A percentile compares a stretch with the other conserved stretches of the same genome.
phyloP scores from a whole-genome alignment of 1,140 invertebrate genomes.

The Arctopsyche grandis region DNA sequence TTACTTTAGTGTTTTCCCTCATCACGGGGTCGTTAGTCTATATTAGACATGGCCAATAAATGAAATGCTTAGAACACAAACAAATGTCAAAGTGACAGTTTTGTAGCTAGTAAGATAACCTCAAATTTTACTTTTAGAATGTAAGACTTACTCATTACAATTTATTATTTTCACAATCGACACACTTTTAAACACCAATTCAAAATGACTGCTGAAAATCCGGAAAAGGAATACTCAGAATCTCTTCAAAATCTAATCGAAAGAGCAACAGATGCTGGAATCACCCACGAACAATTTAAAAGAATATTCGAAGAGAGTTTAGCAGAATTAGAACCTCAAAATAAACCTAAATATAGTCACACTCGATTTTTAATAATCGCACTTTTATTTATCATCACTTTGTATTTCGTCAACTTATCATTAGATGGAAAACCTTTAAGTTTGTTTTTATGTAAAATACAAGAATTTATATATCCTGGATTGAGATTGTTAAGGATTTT shows the following conservation, averaged over 20 bases:
- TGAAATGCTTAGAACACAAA: no score
- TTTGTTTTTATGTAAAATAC: constrained; percentile 70
- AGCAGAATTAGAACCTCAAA: constrained; percentile 57
- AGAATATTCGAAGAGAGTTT: constrained; percentile 67
- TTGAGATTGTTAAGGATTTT: constrained; percentile 70
- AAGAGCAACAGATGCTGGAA: constrained; percentile 51
- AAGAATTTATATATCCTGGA: constrained; percentile 76
- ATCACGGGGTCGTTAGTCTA: no score
- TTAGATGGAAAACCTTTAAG: constrained; percentile 66
- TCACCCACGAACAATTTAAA: constrained; percentile 66
- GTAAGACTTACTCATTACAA: no score
- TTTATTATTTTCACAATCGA: no score
- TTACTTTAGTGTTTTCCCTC: no score
- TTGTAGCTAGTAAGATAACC: no score
- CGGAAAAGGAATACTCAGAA: background rate
- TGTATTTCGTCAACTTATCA: constrained; percentile 54
- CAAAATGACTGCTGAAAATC: background rate
- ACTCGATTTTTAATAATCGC: constrained; percentile 33
- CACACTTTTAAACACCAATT: background rate
- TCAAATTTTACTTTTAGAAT: no score
- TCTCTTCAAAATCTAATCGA: background rate
- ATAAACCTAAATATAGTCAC: constrained; percentile 48
- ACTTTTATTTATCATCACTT: constrained; percentile 44
- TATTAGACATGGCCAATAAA: no score
- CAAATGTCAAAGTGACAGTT: no score